Percentiles rank a stretch among this genome's conserved stretches.
Evolutionary conservation across 2,888 invertebrate species (phyloP).

Genomic region (Xestia c-nigrum): DNA sequence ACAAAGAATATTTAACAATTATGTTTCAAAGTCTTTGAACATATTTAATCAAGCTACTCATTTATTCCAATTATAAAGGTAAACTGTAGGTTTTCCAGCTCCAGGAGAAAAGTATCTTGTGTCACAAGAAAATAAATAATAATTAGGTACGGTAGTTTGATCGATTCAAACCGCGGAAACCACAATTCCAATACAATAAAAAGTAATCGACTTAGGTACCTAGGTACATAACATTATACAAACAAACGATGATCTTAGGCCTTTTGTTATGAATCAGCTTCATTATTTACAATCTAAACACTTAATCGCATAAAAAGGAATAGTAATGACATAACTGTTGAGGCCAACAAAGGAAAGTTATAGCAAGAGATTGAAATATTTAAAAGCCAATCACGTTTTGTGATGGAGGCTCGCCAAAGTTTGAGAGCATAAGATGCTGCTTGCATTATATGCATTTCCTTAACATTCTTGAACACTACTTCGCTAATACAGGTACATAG

Average conservation of each 20-base stretch:
- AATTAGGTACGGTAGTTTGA: background rate
- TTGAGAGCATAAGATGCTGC: background rate
- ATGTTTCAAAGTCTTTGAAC: slow-evolving; percentile 10
- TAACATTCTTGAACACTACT: slow-evolving; percentile 35
- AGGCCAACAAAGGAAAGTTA: slow-evolving; percentile 45
- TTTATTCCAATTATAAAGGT: no score
- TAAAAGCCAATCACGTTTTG: slow-evolving; percentile 11
- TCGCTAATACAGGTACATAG: background rate
- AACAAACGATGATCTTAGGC: slow-evolving; percentile 2
- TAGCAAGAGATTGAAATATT: slow-evolving; percentile 6
- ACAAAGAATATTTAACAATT: slow-evolving; percentile 17
- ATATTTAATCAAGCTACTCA: no score
- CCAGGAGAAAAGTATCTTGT: background rate
- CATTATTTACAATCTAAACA: slow-evolving; percentile 8
- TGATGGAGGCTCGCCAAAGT: slow-evolving; percentile 42
- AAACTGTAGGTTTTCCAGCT: background rate
- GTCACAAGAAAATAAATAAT: background rate
- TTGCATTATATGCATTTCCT: slow-evolving; percentile 10
- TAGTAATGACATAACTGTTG: slow-evolving; percentile 25
- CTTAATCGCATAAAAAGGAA: slow-evolving; percentile 5
- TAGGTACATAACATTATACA: background rate
- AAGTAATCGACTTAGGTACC: background rate
- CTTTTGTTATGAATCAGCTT: slow-evolving; percentile 4
- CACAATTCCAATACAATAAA: slow-evolving; percentile 22
- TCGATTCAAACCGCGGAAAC: slow-evolving; percentile 36